Evolutionary conservation across 2,797 vertebrate genomes (phyloP), one percentile per base, ranked within the genome.

Genomic region (Peromyscus melanophrys): DNA sequence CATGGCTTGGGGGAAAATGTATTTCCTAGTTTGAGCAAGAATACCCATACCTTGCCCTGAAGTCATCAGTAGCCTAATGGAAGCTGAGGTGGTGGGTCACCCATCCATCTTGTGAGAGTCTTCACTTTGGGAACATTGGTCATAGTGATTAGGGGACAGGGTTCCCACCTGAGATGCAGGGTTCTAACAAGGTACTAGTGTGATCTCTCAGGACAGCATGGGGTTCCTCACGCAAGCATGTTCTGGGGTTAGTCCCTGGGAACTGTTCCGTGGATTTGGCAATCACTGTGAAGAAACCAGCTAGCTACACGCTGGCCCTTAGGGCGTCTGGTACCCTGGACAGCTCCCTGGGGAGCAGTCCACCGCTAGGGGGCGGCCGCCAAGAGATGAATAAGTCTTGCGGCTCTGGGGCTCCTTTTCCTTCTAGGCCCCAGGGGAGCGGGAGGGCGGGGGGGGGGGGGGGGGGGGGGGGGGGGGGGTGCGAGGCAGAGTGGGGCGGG

Each of bases 341-440:
- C 92, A 81, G 81, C 63, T 84, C 84, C 92, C 86, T 0, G 1
- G 63, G 49, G 69, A 95, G 65, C 73, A 1, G 75, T 29, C 59
- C 23, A 75, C 96, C 95, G 57, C 96, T 90, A 95, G 96, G 67
- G 92, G 96, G 95, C 96, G 8, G 65, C 25, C 4, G 37, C 82
- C 19, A 40, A 55, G 71, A 80, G 84, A 59, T 43, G 73, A 67
- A 14, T 63, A 84, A 1, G 6, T 34, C 43, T 1, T 52, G 1
- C n/a, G 1, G 34, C 55, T 76, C 34, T 0, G 43, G 88, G 81
- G 89, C 40, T 88, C n/a, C 3, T 65, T 49, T 40, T 69, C 59
- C 25, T 11, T 59, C 49, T 76, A 43, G 80, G 77, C 73, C 40
- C 25, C 0, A 16, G 19, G 31, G 37, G 43, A 17, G 13, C 4